Conservation (phyloP, 64 coral and sea anemone genomes). For the Dendronephthya gigantea region DNA sequence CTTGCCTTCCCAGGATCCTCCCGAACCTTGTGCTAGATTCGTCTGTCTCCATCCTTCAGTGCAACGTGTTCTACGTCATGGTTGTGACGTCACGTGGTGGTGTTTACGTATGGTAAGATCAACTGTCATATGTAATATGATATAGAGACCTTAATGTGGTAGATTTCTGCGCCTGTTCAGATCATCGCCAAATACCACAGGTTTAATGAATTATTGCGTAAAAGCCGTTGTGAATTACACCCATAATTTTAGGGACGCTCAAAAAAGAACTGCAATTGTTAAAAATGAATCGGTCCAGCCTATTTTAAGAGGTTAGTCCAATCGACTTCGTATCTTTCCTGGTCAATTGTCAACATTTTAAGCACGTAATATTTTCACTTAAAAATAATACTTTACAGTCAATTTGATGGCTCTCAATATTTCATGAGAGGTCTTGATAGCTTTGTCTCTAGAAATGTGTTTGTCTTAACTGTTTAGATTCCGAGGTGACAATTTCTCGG, state of each 20-base stretch:
- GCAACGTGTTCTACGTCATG: conserved; percentile 81
- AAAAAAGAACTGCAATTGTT: conserved; percentile 45
- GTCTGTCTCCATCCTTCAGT: conserved; percentile 73
- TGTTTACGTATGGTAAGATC: conserved; percentile 84
- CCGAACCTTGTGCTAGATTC: conserved; percentile 67
- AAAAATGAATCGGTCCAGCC: conserved; percentile 69
- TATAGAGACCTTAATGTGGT: neutral
- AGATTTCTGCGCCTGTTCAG: too few relatives aligned
- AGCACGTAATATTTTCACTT: too few relatives aligned
- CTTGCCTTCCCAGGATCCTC: conserved; percentile 32
- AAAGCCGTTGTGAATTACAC: too few relatives aligned
- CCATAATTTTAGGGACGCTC: conserved; percentile 54
- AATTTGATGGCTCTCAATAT: too few relatives aligned
- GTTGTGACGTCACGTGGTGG: conserved; percentile 87
- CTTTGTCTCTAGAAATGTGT: too few relatives aligned
- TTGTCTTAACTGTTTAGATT: conserved; percentile 52
- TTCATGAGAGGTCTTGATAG: too few relatives aligned
- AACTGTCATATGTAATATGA: neutral
- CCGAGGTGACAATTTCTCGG: conserved; percentile 65
- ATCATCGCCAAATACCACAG: too few relatives aligned
- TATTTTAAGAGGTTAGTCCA: conserved; percentile 54
- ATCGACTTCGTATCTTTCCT: too few relatives aligned
- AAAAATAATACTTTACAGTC: too few relatives aligned
- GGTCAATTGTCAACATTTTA: too few relatives aligned
- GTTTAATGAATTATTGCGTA: too few relatives aligned